Evolutionary conservation across 1,140 invertebrate genomes (phyloP).

Genomic region (Ptiloglossa arizonensis): DNA sequence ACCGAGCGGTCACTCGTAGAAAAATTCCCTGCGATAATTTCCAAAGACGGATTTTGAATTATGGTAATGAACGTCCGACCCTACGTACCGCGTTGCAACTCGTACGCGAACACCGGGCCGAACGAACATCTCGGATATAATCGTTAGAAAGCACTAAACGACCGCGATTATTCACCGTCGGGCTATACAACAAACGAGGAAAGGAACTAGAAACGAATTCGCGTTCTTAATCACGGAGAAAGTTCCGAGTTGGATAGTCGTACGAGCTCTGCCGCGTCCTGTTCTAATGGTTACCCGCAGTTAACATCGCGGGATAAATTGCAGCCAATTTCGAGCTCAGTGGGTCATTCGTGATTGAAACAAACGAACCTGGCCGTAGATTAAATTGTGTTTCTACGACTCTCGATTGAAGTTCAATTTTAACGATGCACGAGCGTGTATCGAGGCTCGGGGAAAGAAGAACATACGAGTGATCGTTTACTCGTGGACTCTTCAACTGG

Average conservation of each 20-base stretch:
- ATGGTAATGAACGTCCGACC: constrained; percentile 22
- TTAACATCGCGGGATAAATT: constrained; percentile 19
- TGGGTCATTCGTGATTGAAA: constrained; percentile 15
- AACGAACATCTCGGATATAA: constrained; percentile 7
- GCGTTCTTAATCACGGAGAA: constrained; percentile 22
- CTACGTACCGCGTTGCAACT: neutral
- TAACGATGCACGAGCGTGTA: too few relatives aligned
- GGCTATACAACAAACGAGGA: constrained; percentile 7
- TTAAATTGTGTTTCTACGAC: constrained; percentile 2
- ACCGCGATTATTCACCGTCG: constrained; percentile 4
- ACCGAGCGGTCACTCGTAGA: neutral
- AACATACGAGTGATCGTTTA: too few relatives aligned
- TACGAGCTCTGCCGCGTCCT: neutral
- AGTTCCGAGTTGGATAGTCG: constrained; percentile 1
- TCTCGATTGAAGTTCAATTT: too few relatives aligned
- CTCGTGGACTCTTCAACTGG: too few relatives aligned
- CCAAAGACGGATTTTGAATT: constrained; percentile 15
- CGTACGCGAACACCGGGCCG: neutral
- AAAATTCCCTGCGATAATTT: constrained; percentile 9
- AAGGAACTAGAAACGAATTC: constrained; percentile 25
- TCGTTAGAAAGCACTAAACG: constrained; percentile 26
- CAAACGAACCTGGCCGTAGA: neutral
- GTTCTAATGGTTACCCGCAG: neutral
- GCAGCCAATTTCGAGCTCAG: neutral
- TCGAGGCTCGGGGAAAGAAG: too few relatives aligned